Evolutionary conservation across 2,113 vertebrate species (phyloP).

Genomic region (Melanocharis versteri): DNA sequence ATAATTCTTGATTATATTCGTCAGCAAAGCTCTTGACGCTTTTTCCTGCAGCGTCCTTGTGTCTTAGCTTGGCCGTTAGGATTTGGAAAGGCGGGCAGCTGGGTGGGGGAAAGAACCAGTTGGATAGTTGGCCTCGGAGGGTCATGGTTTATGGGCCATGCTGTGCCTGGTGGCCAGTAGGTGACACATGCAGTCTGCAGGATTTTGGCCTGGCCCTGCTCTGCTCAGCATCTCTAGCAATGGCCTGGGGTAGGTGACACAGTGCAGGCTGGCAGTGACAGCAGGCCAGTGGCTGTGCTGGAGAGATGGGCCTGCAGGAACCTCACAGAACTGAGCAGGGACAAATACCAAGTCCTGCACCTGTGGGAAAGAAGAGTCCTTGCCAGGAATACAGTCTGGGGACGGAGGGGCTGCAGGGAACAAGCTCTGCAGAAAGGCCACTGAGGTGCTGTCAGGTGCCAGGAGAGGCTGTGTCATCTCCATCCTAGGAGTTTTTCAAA

Average conservation of each 20-base stretch:
- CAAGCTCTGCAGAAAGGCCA: background rate
- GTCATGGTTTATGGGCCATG: background rate
- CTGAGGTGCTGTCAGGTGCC: background rate
- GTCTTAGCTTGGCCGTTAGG: accelerated
- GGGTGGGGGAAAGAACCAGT: background rate
- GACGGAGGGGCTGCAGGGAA: background rate
- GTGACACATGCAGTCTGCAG: background rate
- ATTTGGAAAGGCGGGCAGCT: background rate
- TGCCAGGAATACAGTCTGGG: background rate
- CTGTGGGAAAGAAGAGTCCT: accelerated
- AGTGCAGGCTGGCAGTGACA: background rate
- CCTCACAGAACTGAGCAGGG: background rate
- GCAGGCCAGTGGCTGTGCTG: background rate
- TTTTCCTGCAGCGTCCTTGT: background rate
- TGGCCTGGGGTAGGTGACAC: background rate
- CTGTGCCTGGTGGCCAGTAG: background rate
- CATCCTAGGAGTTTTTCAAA: background rate
- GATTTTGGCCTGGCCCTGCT: background rate
- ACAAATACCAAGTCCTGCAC: background rate
- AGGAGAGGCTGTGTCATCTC: background rate
- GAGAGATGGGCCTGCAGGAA: background rate
- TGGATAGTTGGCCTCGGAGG: background rate
- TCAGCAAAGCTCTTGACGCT: background rate
- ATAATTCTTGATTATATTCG: background rate
- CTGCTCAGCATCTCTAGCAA: background rate